These are phyloP conservation scores for Acanthurus lineatus DNA, from an alignment of 2,797 vertebrate species.

Conservation along the genomic window DNA sequence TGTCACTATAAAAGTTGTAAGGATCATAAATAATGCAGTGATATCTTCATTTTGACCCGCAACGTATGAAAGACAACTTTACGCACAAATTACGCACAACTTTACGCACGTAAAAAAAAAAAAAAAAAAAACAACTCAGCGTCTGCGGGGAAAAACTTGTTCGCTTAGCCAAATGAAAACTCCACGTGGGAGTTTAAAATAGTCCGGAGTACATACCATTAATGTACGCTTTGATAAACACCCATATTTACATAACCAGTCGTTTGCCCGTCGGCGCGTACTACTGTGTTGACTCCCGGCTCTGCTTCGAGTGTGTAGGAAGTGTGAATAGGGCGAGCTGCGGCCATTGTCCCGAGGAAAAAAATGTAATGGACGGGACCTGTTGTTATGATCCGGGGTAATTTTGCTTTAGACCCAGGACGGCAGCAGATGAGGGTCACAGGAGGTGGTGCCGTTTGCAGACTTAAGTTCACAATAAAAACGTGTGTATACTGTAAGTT, in stretches of 20 bases:
- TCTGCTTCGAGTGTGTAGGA: constrained; percentile 55
- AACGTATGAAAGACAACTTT: constrained; percentile 50
- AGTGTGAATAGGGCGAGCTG: constrained; percentile 64
- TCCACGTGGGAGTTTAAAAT: constrained; percentile 59
- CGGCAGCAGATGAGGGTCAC: constrained; percentile 80
- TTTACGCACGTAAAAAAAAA: constrained; percentile 57
- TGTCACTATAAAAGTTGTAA: constrained; percentile 67
- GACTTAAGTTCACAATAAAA: constrained; percentile 65
- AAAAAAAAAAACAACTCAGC: constrained; percentile 22
- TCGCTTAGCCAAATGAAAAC: constrained; percentile 37
- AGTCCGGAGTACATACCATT: constrained; percentile 48
- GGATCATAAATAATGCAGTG: constrained; percentile 77
- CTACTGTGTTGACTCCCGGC: constrained; percentile 40
- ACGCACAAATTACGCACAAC: constrained; percentile 68
- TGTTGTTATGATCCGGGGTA: constrained; percentile 86
- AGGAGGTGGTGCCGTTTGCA: constrained; percentile 77
- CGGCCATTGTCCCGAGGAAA: constrained; percentile 72
- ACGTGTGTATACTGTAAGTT: constrained; percentile 71
- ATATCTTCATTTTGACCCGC: constrained; percentile 72
- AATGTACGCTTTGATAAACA: constrained; percentile 56
- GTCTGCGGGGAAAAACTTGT: constrained; percentile 35
- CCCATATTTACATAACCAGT: constrained; percentile 66
- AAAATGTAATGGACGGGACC: constrained; percentile 79
- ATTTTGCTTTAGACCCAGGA: constrained; percentile 80
- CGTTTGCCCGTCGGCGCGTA: constrained; percentile 40